phyloP scores from a whole-genome alignment of 2,797 vertebrate genomes.

The Trematomus bernacchii region DNA sequence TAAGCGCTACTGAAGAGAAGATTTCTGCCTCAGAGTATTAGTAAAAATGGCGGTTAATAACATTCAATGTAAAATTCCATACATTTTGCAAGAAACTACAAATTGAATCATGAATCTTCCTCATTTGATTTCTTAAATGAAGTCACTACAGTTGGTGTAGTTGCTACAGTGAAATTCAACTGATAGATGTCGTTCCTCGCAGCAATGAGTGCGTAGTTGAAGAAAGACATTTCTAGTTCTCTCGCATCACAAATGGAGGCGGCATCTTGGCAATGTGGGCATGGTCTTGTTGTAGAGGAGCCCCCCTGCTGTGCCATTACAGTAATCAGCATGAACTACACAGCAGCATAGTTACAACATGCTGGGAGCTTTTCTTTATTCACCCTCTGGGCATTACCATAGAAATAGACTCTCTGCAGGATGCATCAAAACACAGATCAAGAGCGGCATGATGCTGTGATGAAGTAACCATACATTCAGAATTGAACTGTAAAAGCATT shows the following conservation, averaged over 20 bases:
- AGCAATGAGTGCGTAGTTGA: constrained; percentile 20
- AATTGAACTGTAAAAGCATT: constrained; percentile 38
- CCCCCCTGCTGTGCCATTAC: constrained; percentile 50
- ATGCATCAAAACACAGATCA: constrained; percentile 34
- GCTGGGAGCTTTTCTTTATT: constrained; percentile 52
- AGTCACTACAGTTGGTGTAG: not conserved
- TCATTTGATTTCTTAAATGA: no score
- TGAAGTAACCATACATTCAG: constrained; percentile 30
- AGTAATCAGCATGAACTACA: constrained; percentile 60
- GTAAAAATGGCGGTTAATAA: no score
- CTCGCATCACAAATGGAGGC: constrained; percentile 39
- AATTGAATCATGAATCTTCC: no score
- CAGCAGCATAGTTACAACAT: constrained; percentile 48
- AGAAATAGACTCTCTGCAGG: constrained; percentile 57
- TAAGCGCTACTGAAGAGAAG: no score
- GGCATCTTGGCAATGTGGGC: not conserved
- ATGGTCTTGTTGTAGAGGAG: constrained; percentile 16
- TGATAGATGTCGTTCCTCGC: constrained; percentile 38
- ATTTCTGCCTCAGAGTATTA: no score
- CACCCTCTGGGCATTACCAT: constrained; percentile 50
- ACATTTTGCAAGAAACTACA: no score
- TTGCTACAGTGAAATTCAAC: constrained; percentile 33
- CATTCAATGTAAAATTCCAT: no score
- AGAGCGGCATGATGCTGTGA: constrained; percentile 24
- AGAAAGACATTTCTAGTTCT: constrained; percentile 46